Conservation (phyloP, 2,888 invertebrate species). For the Timema cristinae region DNA sequence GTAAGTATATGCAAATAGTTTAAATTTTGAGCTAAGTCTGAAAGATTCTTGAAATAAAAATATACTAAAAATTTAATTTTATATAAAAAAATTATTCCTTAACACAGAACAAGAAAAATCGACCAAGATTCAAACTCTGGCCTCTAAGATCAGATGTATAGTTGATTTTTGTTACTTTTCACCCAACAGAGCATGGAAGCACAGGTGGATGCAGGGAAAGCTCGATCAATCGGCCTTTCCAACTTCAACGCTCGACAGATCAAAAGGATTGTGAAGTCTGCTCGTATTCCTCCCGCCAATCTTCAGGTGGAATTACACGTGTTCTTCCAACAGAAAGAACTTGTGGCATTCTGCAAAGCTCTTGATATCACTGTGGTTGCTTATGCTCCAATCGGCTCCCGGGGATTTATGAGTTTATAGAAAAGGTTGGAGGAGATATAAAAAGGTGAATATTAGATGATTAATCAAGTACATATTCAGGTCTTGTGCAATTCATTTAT, state of each 20-base stretch:
- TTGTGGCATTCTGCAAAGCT: conserved; percentile 39
- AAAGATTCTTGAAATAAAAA: no score
- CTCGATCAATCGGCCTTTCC: conserved; percentile 78
- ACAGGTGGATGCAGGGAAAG: conserved; percentile 61
- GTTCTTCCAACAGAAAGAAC: conserved; percentile 44
- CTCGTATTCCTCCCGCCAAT: conserved; percentile 59
- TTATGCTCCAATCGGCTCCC: conserved; percentile 35
- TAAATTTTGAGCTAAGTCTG: no score
- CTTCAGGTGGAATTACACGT: conserved; percentile 53
- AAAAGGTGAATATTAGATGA: conserved; percentile 16
- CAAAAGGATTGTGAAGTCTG: conserved; percentile 56
- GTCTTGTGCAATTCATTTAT: no score
- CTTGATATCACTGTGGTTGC: background rate
- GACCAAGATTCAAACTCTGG: no score
- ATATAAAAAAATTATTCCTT: no score
- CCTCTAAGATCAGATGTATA: no score
- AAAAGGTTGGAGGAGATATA: conserved; percentile 18
- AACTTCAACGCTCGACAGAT: conserved; percentile 77
- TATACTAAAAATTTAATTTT: no score
- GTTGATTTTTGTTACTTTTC: conserved; percentile 8
- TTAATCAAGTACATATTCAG: background rate
- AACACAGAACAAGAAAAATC: no score
- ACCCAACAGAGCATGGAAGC: conserved; percentile 58
- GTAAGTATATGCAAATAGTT: no score
- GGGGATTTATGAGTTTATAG: conserved; percentile 28